A percentile compares a stretch with the other conserved stretches of the same genome.
These are phyloP conservation scores for Ellobius talpinus DNA, from an alignment of 2,113 vertebrate genomes.

Conservation along the genomic window DNA sequence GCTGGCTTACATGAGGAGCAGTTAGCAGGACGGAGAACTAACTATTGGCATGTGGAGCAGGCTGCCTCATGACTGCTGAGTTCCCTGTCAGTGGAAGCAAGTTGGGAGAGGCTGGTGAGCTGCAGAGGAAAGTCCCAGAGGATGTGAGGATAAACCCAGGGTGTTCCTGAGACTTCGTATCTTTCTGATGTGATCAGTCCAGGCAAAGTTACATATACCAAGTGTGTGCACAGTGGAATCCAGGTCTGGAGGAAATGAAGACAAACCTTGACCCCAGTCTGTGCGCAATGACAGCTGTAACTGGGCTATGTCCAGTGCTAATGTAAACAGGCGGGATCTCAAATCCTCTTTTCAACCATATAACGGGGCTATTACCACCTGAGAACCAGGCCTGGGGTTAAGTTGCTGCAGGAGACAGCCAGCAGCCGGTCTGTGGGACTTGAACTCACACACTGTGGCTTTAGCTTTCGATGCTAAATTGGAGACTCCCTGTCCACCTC, in stretches of 20 bases:
- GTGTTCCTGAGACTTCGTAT: background rate
- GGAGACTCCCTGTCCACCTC: background rate
- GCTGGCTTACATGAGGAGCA: background rate
- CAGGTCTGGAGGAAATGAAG: background rate
- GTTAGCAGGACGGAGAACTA: slow-evolving; percentile 5
- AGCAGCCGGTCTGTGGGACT: background rate
- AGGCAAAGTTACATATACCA: background rate
- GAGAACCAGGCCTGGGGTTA: background rate
- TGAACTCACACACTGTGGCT: background rate
- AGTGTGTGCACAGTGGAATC: background rate
- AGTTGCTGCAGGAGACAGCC: background rate
- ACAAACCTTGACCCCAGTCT: background rate
- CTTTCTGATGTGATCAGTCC: background rate
- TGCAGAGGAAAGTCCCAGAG: background rate
- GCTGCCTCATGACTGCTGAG: background rate
- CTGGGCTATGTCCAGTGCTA: background rate
- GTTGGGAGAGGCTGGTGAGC: background rate
- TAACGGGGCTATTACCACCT: background rate
- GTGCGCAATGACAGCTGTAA: background rate
- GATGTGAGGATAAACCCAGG: background rate
- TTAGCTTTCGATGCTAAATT: background rate
- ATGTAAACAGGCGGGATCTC: background rate
- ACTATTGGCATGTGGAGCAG: background rate
- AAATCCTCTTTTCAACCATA: background rate
- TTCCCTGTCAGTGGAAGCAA: background rate